Conservation (phyloP, 2,888 invertebrate genomes). For the Andrena fulva region DNA sequence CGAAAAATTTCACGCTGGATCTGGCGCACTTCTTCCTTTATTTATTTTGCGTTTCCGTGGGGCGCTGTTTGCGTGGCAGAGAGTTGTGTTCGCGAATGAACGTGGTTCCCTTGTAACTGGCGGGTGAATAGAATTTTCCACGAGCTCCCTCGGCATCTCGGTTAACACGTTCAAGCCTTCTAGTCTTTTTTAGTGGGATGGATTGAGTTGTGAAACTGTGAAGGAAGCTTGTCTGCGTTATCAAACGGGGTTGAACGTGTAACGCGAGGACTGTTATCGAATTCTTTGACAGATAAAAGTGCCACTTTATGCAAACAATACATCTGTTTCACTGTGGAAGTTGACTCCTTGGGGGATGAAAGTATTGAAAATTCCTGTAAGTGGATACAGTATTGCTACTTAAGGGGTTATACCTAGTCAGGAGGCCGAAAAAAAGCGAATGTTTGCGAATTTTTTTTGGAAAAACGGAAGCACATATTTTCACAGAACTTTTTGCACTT, state of each 20-base stretch:
- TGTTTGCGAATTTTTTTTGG: no score
- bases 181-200: neutral
- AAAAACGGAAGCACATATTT: no score
- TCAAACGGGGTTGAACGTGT: neutral
- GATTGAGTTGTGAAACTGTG: neutral
- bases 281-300: neutral
- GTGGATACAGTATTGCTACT: no score
- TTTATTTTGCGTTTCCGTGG: neutral
- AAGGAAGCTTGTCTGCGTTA: neutral
- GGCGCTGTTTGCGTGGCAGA: neutral
- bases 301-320: neutral
- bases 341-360: no score
- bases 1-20: neutral
- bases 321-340: neutral
- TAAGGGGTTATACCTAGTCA: no score
- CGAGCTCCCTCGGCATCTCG: neutral
- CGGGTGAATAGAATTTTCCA: neutral
- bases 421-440: no score
- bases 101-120: slow-evolving; percentile 25
- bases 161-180: slow-evolving; percentile 21
- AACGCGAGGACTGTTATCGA: neutral
- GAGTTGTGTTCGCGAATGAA: slow-evolving; percentile 8
- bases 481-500: no score
- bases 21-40: neutral
- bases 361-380: no score